Evolutionary conservation across 2,113 vertebrate species (phyloP), one percentile per base, ranked within the genome.

Genomic region (Phaethornis superciliosus): DNA sequence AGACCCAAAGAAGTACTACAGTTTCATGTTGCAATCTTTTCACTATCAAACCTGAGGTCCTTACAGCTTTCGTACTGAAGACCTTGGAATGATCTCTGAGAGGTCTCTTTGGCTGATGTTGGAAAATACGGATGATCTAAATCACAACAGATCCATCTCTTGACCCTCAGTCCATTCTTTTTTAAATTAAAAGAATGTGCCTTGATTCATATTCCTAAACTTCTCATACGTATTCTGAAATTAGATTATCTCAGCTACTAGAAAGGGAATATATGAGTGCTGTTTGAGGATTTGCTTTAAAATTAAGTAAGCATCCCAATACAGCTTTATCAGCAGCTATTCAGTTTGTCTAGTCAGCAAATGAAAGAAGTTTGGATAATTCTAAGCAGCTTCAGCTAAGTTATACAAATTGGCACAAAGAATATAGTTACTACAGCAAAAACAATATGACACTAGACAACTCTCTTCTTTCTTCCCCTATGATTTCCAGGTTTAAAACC

Each of bases 151-250:
- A 64, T 83, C 22, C 65, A 11, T 69, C 68, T 85, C 67, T 78
- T 90, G 59, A 70, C 47, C 27, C 9, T 83, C 63, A 93, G 40
- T 44, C 88, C 90, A 62, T 75, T 30, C 64, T 6, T 85, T 24
- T 74, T 88, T 81, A 81, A 92, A 85, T n/a, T n/a, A 90, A 85
- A 78, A 15, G 85, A 88, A 81, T 71, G 16, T 86, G 88, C 83
- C 55, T 90, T 69, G 67, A 76, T 72, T 85, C 52, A 67, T 88
- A 83, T 77, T 35, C 42, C 63, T 93, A 82, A 93, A 33, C 64
- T 83, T 90, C 47, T 85, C 56, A 51, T 19, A 9, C 18, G 88
- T 42, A 70, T 83, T 90, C 47, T 65, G 55, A 86, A 94, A 47
- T 89, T 72, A 67, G 69, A 89, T 90, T 90, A 89, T 81, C 71